Conservation (phyloP, 64 coral and sea anemone genomes). For the Stichodactyla helianthus region DNA sequence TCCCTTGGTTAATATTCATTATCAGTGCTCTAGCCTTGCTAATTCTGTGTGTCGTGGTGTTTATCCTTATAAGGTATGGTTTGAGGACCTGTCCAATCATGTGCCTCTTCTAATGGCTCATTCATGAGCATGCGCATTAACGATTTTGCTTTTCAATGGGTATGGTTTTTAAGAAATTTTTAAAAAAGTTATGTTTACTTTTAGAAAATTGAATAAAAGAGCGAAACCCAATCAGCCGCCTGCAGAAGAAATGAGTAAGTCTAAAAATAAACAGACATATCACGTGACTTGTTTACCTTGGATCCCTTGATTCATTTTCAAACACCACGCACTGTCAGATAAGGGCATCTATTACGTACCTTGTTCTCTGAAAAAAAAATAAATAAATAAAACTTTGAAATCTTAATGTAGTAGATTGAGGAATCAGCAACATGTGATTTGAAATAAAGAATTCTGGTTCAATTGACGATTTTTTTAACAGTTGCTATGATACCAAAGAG, state of each 20-base stretch:
- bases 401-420: too few relatives aligned
- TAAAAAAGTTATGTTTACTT: neutral
- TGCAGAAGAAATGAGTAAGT: constrained; percentile 3
- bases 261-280: neutral
- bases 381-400: too few relatives aligned
- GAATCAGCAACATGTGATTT: too few relatives aligned
- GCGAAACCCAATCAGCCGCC: neutral
- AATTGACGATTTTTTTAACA: neutral
- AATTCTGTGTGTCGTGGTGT: constrained; percentile 20
- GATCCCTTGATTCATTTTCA: neutral
- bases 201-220: neutral
- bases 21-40: constrained; percentile 39
- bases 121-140: too few relatives aligned
- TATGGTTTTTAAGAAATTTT: neutral
- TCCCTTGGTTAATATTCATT: constrained; percentile 50
- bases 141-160: too few relatives aligned
- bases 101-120: too few relatives aligned
- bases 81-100: too few relatives aligned
- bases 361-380: too few relatives aligned
- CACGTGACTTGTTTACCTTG: neutral
- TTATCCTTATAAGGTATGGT: constrained; percentile 43
- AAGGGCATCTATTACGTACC: too few relatives aligned
- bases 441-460: too few relatives aligned
- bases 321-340: too few relatives aligned
- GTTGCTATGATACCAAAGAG: constrained; percentile 52